Evolutionary conservation across 2,113 vertebrate genomes (phyloP).

Genomic region (Phycodurus eques): DNA sequence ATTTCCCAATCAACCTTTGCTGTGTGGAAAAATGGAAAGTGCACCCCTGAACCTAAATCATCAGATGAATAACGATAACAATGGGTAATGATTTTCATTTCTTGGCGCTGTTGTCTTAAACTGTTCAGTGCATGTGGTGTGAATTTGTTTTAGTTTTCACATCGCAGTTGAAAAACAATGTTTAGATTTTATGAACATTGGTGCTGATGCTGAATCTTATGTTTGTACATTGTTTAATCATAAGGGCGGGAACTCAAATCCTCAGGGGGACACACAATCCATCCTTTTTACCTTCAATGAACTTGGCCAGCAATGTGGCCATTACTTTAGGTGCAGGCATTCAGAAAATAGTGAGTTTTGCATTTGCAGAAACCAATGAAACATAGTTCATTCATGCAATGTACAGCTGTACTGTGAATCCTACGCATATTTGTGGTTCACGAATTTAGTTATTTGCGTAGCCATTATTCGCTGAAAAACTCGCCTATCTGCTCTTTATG

Average conservation of each 20-base stretch:
- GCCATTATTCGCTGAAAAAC: too few species aligned
- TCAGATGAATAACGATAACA: constrained; percentile 70
- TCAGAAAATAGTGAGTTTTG: background rate
- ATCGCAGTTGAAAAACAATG: background rate
- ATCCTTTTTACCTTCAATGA: background rate
- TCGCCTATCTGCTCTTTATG: too few species aligned
- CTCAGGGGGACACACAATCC: constrained; percentile 1
- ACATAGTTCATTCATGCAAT: background rate
- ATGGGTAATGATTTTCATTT: constrained; percentile 39
- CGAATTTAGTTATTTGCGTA: too few species aligned
- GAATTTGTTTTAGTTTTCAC: background rate
- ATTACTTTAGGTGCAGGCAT: background rate
- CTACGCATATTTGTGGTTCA: too few species aligned
- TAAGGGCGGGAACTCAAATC: background rate
- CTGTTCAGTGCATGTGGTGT: constrained; percentile 23
- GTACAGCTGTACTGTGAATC: too few species aligned
- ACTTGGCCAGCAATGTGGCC: background rate
- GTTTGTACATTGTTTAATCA: constrained; percentile 29
- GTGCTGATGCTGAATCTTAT: constrained; percentile 10
- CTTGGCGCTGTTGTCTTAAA: constrained; percentile 44
- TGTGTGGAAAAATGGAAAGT: constrained; percentile 60
- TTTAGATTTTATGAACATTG: constrained; percentile 7
- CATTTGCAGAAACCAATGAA: background rate
- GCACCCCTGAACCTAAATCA: constrained; percentile 61
- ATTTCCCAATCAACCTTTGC: constrained; percentile 72